Conservation (phyloP, 2,888 invertebrate species). For the Aquatica leii region DNA sequence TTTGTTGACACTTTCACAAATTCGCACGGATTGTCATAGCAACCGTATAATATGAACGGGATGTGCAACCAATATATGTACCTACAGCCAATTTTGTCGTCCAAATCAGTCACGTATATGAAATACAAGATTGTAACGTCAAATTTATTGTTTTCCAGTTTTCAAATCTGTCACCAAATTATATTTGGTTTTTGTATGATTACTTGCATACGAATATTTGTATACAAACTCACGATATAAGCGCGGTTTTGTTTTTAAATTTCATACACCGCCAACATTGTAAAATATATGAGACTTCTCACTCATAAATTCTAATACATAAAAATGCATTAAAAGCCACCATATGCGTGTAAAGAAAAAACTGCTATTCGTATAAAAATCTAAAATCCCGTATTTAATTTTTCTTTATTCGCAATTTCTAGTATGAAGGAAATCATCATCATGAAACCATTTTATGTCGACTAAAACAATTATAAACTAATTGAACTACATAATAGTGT, state of each 20-base stretch:
- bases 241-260: constrained; percentile 18
- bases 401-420: too few species aligned
- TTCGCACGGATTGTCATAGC: constrained; percentile 34
- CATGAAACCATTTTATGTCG: too few species aligned
- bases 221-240: background rate
- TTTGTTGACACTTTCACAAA: constrained; percentile 40
- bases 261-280: constrained; percentile 16
- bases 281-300: constrained; percentile 9
- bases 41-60: constrained; percentile 33
- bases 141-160: constrained; percentile 36
- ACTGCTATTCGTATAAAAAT: too few species aligned
- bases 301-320: background rate
- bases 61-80: constrained; percentile 27
- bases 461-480: too few species aligned
- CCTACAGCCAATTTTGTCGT: constrained; percentile 28
- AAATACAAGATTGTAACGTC: constrained; percentile 31
- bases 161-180: constrained; percentile 32
- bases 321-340: too few species aligned
- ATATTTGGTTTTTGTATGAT: constrained; percentile 19
- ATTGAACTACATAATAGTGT: too few species aligned
- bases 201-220: constrained; percentile 13
- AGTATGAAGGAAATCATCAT: too few species aligned
- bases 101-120: constrained; percentile 33
- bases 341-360: too few species aligned
- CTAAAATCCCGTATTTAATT: too few species aligned